Base-by-base conservation (phyloP, 2,888 invertebrate genomes). In the Argyresthia goedartella region DNA sequence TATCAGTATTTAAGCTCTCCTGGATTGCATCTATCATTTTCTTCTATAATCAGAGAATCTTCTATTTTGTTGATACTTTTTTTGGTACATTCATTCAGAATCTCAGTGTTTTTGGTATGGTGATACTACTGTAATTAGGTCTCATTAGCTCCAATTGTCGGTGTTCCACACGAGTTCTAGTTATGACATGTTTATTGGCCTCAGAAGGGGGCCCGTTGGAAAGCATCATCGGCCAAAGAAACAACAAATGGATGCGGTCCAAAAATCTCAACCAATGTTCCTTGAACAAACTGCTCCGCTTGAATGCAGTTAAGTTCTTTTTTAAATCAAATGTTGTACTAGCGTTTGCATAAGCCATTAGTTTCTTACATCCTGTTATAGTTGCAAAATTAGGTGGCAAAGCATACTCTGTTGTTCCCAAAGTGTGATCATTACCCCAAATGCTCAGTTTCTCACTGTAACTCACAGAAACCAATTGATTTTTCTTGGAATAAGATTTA, bases 201-300 rank as follows among this genome's bases (percentile, higher is more conserved):
- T 25, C 25, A 6, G 25, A 4, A 33, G 49, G 49, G n/a, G 41
- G 49, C 15, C 65, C 67, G 59, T 74, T 76, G 0, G 81, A 76
- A n/a, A 81, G 62, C 36, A 80, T 55, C 67, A 80, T 62, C 11
- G 81, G 78, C 77, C 78, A 80, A 36, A 76, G 54, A 52, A 81
- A 81, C 45, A 81, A 58, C 36, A 57, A 50, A 56, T 73, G 68
- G 54, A 78, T 74, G 9, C 81, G 62, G 52, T 76, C 74, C 57
- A 73, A 60, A 35, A 78, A 61, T 8, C 56, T 35, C 35, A 60
- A 55, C 49, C 73, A 51, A 41, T 73, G 66, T 0, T 70, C 59
- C 47, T 64, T 67, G 9, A 80, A 61, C 14, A 64, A 8, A 4
- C 16, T 1, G 63, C 75, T 78, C 54, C 58, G 67, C 49, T 59